Evolutionary conservation across 2,113 vertebrate genomes (phyloP).

Genomic region (Stomatorhinus ivindoensis): DNA sequence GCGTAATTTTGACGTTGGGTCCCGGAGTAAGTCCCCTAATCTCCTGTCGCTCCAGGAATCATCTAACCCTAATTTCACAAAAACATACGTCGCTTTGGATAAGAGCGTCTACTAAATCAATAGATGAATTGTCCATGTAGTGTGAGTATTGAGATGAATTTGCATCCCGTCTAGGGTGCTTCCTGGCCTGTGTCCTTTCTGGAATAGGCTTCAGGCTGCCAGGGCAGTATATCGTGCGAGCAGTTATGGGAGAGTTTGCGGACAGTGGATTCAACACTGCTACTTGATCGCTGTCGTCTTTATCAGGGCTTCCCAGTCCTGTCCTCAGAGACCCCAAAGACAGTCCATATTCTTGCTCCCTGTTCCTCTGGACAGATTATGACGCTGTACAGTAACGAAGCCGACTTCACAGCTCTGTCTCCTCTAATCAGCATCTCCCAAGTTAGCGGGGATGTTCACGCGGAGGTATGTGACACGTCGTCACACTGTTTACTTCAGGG

Average conservation of each 20-base stretch:
- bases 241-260: background rate
- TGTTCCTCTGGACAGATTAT: background rate
- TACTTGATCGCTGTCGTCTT: background rate
- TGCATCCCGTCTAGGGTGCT: background rate
- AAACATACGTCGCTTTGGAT: background rate
- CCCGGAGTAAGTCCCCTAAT: background rate
- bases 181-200: background rate
- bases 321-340: background rate
- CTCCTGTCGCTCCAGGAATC: background rate
- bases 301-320: background rate
- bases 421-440: background rate
- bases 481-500: background rate
- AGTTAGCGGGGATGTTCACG: background rate
- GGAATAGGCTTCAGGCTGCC: background rate
- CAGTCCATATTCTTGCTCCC: background rate
- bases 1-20: background rate
- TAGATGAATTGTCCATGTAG: background rate
- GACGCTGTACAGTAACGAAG: background rate
- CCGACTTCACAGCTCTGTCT: background rate
- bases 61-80: background rate
- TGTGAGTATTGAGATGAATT: background rate
- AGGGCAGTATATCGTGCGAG: background rate
- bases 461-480: background rate
- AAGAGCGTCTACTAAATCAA: background rate
- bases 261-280: background rate